A percentile compares a stretch with the other conserved stretches of the same genome.
Evolutionary conservation across 2,888 invertebrate genomes (phyloP).

Genomic region (Lamellibrachia columna): DNA sequence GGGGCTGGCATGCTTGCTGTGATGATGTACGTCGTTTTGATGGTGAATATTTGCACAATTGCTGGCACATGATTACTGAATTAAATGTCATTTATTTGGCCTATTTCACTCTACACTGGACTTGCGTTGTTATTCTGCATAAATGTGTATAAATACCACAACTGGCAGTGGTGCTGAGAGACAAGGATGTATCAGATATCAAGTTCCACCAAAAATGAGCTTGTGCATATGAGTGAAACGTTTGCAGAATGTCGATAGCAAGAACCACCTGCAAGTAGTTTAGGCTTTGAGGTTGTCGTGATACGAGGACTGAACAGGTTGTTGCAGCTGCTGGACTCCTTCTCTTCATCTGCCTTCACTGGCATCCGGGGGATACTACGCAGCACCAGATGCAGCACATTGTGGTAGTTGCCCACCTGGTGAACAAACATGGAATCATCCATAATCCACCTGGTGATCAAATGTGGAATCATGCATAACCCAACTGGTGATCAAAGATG

Average conservation of each 20-base stretch:
- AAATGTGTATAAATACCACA: too few relatives aligned
- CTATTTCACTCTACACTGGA: too few relatives aligned
- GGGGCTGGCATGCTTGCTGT: too few relatives aligned
- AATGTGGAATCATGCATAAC: neutral
- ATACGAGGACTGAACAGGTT: neutral
- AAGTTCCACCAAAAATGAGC: too few relatives aligned
- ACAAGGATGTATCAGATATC: too few relatives aligned
- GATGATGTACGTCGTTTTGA: too few relatives aligned
- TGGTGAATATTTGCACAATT: too few relatives aligned
- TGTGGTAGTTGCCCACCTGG: constrained; percentile 59
- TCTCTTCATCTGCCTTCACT: neutral
- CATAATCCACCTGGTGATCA: constrained; percentile 46
- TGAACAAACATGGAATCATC: constrained; percentile 9
- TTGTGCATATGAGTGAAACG: too few relatives aligned
- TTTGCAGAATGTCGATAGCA: neutral
- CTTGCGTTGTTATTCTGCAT: too few relatives aligned
- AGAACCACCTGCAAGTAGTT: neutral
- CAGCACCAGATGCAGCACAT: constrained; percentile 60
- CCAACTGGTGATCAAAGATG: neutral
- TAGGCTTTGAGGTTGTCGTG: neutral
- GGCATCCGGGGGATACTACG: constrained; percentile 54
- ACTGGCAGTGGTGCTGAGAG: too few relatives aligned
- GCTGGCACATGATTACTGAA: too few relatives aligned
- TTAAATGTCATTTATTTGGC: too few relatives aligned
- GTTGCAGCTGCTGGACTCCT: neutral